phyloP scores from a whole-genome alignment of 2,797 vertebrate species.

The Odontamblyopus lacepedii region DNA sequence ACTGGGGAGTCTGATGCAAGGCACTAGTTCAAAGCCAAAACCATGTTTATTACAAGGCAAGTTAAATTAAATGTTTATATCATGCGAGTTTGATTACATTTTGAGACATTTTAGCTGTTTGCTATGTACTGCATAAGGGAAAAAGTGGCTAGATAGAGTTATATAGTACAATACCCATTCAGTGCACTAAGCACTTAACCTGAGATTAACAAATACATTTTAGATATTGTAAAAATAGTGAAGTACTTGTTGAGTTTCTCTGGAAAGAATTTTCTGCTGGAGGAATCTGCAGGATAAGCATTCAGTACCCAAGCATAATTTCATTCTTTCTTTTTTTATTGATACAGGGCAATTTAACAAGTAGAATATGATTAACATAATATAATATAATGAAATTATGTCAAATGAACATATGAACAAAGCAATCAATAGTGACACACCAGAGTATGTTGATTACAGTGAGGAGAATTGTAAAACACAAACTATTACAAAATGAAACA shows the following conservation, averaged over 20 bases:
- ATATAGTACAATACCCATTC: too few relatives aligned
- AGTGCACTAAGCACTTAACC: too few relatives aligned
- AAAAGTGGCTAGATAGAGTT: too few relatives aligned
- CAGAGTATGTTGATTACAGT: neutral
- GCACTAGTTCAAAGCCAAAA: neutral
- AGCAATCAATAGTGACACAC: neutral
- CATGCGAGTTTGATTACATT: neutral
- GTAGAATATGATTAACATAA: neutral
- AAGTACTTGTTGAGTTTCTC: too few relatives aligned
- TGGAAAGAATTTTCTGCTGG: too few relatives aligned
- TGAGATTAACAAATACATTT: too few relatives aligned
- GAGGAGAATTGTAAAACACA: neutral
- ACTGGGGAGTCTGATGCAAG: too few relatives aligned
- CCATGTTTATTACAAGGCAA: neutral
- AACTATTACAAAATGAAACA: conserved; percentile 6
- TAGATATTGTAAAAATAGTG: too few relatives aligned
- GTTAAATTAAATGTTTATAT: neutral
- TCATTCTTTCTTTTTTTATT: conserved; percentile 48
- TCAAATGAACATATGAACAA: neutral
- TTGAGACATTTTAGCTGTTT: neutral
- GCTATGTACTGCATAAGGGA: too few relatives aligned
- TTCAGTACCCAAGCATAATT: conserved; percentile 4
- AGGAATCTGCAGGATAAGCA: neutral
- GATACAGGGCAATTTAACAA: conserved; percentile 15
- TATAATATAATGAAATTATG: neutral